phyloP scores from a whole-genome alignment of 2,113 vertebrate genomes.

The Ardeotis arabs region DNA sequence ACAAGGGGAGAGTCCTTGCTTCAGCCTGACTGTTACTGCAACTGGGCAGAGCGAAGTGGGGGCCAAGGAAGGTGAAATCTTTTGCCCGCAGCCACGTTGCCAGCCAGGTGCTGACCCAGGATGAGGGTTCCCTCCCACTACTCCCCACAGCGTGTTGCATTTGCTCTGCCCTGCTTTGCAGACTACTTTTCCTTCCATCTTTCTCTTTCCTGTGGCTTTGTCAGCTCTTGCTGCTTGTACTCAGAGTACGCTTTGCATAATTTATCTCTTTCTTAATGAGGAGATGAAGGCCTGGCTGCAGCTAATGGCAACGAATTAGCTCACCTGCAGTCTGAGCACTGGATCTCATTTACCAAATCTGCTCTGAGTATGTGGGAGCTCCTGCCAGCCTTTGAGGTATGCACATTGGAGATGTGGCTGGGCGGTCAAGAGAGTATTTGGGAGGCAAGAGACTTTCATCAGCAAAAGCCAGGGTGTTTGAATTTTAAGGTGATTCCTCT shows the following conservation, averaged over 20 bases:
- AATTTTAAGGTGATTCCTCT: neutral
- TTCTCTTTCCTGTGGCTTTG: neutral
- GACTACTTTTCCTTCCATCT: neutral
- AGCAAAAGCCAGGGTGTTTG: neutral
- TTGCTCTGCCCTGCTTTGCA: neutral
- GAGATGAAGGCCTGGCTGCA: constrained; percentile 18
- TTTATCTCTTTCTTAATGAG: constrained; percentile 45
- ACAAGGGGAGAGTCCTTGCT: neutral
- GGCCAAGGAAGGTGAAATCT: neutral
- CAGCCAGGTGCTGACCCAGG: neutral
- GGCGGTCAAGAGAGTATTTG: neutral
- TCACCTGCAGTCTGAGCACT: constrained; percentile 9
- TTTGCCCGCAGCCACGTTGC: neutral
- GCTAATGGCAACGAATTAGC: neutral
- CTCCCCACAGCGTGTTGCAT: neutral
- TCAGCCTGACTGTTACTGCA: neutral
- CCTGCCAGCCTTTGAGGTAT: neutral
- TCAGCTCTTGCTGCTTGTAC: neutral
- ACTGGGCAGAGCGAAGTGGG: neutral
- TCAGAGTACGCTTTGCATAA: constrained; percentile 7
- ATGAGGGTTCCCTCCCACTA: neutral
- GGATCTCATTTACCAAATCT: neutral
- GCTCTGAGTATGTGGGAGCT: neutral
- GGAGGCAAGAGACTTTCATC: neutral
- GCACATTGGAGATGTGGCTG: neutral